Evolutionary conservation across 2,113 vertebrate genomes (phyloP).

Genomic region (Paramisgurnus dabryanus): DNA sequence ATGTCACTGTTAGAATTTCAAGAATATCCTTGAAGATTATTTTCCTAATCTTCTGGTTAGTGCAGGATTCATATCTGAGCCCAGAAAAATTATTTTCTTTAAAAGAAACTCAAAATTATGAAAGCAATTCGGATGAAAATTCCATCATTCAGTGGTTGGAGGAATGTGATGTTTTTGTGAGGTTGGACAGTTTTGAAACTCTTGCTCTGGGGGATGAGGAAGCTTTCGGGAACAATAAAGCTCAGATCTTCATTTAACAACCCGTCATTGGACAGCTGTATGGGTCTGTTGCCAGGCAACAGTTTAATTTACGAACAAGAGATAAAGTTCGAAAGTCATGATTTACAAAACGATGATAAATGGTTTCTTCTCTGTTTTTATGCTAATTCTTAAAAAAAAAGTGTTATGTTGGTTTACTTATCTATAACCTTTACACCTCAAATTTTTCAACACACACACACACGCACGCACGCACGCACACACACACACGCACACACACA

Average conservation of each 20-base stretch:
- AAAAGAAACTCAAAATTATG: too few species aligned
- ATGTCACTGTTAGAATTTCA: too few species aligned
- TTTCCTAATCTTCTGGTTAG: too few species aligned
- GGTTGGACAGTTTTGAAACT: conserved; percentile 57
- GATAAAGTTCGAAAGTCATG: conserved; percentile 49
- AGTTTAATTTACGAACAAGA: conserved; percentile 52
- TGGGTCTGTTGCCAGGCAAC: conserved; percentile 51
- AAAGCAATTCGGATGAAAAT: not conserved
- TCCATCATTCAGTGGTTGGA: not conserved
- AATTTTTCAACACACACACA: too few species aligned
- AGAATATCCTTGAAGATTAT: too few species aligned
- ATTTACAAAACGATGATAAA: conserved; percentile 41
- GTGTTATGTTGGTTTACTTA: not conserved
- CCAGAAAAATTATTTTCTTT: too few species aligned
- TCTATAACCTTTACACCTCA: too few species aligned
- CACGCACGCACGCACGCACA: too few species aligned
- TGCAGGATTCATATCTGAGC: not conserved
- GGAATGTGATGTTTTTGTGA: conserved; percentile 43
- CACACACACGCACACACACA: too few species aligned
- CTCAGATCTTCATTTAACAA: conserved; percentile 14
- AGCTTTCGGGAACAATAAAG: conserved; percentile 54
- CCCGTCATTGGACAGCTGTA: not conserved
- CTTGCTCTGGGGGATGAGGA: conserved; percentile 37
- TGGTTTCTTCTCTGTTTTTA: not conserved
- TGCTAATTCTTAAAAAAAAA: not conserved